These are phyloP conservation scores for Chrysochloris asiatica DNA, from an alignment of 2,113 vertebrate species.

Conservation along the genomic window DNA sequence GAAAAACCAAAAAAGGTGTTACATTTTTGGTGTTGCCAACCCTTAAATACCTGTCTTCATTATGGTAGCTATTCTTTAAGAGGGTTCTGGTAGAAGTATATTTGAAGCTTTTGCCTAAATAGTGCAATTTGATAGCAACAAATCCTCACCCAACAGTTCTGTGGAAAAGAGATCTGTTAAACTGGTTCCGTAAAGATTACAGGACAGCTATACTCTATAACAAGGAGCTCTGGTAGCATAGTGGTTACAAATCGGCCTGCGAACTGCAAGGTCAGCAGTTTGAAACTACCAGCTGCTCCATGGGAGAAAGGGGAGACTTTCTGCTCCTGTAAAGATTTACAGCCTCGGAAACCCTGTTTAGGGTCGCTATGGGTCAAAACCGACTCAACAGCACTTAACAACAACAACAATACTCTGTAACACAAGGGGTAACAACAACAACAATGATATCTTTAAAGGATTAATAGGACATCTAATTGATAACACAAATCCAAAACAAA, in stretches of 20 bases:
- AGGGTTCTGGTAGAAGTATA: slow-evolving; percentile 37
- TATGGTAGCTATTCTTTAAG: not conserved
- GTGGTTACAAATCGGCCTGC: too few species aligned
- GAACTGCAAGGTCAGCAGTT: too few species aligned
- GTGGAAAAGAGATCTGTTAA: not conserved
- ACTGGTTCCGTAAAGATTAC: not conserved
- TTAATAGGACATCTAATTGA: not conserved
- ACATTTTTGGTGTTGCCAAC: not conserved
- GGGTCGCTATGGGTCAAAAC: too few species aligned
- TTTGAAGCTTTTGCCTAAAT: slow-evolving; percentile 51
- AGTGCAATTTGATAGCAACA: slow-evolving; percentile 52
- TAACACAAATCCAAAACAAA: slow-evolving; percentile 50
- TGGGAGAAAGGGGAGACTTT: too few species aligned
- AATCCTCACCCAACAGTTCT: not conserved
- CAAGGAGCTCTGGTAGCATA: too few species aligned
- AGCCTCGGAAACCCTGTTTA: too few species aligned
- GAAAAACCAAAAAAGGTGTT: not conserved
- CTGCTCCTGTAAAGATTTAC: too few species aligned
- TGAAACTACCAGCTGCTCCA: too few species aligned
- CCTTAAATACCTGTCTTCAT: slow-evolving; percentile 15
- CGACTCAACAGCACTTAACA: too few species aligned
- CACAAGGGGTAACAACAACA: not conserved
- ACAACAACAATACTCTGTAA: not conserved
- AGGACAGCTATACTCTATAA: too few species aligned
- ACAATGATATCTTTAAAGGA: not conserved